Base-by-base conservation (phyloP, 2,888 invertebrate species). In the Ferrisia virgata region DNA sequence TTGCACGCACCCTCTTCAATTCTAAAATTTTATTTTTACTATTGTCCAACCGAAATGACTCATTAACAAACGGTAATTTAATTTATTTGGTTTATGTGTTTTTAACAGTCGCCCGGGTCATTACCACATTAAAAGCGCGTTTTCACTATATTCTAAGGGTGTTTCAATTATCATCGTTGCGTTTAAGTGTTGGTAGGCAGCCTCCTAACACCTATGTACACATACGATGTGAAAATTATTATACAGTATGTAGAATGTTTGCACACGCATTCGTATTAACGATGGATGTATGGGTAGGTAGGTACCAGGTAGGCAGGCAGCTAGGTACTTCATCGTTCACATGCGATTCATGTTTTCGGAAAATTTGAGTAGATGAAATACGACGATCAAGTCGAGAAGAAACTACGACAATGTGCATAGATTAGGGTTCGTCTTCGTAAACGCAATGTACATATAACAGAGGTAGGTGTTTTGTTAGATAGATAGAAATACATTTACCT, bases 21-120 rank as follows among this genome's bases (percentile, higher is more conserved):
- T 76, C 15, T 33, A 18, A n/a, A 76, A 36, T 76, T 76, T 76
- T 18, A 76, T 64, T 64, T 64, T 64, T 64, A 76, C 72, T 33
- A 76, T 36, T 36, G 72, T 76, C 72, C 72, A 11, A 76, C 72
- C 36, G 53, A 36, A 36, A 36, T 76, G 72, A 76, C 72, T 76
- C 72, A 76, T 76, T 76, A 76, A 76, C 33, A 9, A 76, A 76
- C 72, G 72, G 72, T 76, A 76, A 76, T 76, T 76, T 76, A 76
- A 76, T 76, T 76, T 76, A 76, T 76, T 76, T 76, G 36, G 72
- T 76, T 76, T 76, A 76, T 76, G 72, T 76, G 72, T 76, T 76
- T 76, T 76, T 76, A 76, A 76, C 72, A 76, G 72, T 36, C 72
- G 22, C 64, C n/a, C n/a, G 36, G 72, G 72, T 76, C 72, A 76